phyloP scores from a whole-genome alignment of 2,797 vertebrate genomes.

The Anabacerthia variegaticeps region DNA sequence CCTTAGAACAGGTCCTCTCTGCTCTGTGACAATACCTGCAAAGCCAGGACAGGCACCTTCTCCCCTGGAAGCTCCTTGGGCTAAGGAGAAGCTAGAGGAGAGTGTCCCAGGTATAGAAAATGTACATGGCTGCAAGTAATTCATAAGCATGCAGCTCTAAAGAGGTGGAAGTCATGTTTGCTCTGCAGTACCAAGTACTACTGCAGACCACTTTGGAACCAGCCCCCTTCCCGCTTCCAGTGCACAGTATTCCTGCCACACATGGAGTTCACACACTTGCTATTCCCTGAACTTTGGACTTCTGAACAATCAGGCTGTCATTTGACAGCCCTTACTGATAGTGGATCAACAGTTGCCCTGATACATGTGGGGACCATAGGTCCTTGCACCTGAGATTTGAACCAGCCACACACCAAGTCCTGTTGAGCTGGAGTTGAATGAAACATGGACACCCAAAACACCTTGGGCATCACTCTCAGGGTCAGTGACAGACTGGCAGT shows the following conservation, averaged over 20 bases:
- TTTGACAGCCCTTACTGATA: neutral
- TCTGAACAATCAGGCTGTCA: neutral
- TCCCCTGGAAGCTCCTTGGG: neutral
- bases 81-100: neutral
- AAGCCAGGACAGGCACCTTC: neutral
- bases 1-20: neutral
- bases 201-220: neutral
- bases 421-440: neutral
- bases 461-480: neutral
- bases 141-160: neutral
- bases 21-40: neutral
- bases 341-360: accelerated
- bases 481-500: neutral
- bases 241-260: neutral
- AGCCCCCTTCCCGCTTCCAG: neutral
- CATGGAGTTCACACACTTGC: accelerated
- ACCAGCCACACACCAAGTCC: neutral
- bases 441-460: neutral
- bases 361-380: accelerated
- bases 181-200: neutral
- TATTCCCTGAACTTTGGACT: neutral
- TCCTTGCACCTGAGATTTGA: neutral
- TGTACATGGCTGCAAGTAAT: neutral
- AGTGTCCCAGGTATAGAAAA: neutral
- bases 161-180: neutral